Conservation (phyloP, 1,140 invertebrate genomes). For the Camponotus pennsylvanicus region DNA sequence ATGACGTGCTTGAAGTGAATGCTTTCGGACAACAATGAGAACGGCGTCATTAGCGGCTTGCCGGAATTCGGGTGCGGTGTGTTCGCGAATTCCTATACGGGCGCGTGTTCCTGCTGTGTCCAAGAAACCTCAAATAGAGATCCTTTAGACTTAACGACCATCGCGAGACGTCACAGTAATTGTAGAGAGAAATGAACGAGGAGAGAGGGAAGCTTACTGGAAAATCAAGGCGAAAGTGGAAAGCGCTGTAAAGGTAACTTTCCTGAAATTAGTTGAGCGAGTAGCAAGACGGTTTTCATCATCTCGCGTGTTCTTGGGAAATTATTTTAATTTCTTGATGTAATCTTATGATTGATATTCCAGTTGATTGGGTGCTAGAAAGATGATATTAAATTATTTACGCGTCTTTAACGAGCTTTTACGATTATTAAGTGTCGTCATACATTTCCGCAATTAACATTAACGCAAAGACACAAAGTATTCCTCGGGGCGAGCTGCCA, state of each 20-base stretch:
- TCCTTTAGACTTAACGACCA: not conserved
- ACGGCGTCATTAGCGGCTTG: conserved; percentile 56
- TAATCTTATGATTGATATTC: not conserved
- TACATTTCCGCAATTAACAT: conserved; percentile 1
- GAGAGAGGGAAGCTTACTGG: conserved; percentile 13
- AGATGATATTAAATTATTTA: not conserved
- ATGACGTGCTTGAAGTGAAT: conserved; percentile 48
- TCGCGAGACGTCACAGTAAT: not conserved
- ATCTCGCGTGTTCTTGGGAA: too few relatives aligned
- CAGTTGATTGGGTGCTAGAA: not conserved
- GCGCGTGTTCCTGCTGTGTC: conserved; percentile 63
- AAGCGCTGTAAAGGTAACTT: conserved; percentile 50
- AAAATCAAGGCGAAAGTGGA: conserved; percentile 55
- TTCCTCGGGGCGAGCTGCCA: conserved; percentile 83
- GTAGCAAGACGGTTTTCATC: not conserved
- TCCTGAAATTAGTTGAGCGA: not conserved
- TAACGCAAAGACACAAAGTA: conserved; percentile 78
- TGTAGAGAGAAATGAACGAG: conserved; percentile 20
- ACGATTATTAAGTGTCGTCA: not conserved
- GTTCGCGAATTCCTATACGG: conserved; percentile 59
- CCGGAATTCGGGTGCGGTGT: conserved; percentile 68
- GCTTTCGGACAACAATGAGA: conserved; percentile 45
- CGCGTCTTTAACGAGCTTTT: not conserved
- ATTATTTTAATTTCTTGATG: conserved; percentile 23
- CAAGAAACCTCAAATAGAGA: conserved; percentile 22